Base-by-base conservation (phyloP, 2,113 vertebrate genomes). In the Mystacornis crossleyi region DNA sequence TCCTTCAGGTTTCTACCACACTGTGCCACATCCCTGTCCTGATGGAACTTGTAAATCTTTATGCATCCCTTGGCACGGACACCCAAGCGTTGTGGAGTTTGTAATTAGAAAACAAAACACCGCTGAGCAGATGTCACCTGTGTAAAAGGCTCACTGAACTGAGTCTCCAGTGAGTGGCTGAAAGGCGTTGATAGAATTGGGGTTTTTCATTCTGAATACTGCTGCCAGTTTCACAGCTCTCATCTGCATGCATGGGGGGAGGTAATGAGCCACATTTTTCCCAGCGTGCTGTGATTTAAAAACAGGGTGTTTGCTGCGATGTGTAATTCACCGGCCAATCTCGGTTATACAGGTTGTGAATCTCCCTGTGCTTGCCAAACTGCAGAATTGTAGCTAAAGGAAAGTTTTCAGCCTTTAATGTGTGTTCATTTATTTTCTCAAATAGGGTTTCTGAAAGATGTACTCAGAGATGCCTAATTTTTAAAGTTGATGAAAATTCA, bases 291-390 rank as follows among this genome's bases (percentile, higher is more conserved):
- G 3, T 25, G 23, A 11, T 51, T 31, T 83, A 14, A 72, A 67
- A 64, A 17, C 42, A 28, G 31, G 3, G 1, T 86, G 20, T 48
- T 54, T 74, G 14, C 24, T 67, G 16, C 8, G 54, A 19, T 50
- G 18, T 16, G 17, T 54, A 58, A 61, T 64, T 62, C 9, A 72
- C 10, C 28, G 50, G 20, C 19, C 93, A 45, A 42, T 84, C 31
- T 54, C 18, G 3, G 1, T 67, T 25, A 23, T 4, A 8, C 0
- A 2, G 34, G 4, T 16, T 72, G 6, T 60, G 53, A 38, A 47
- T 72, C 14, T 40, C 7, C 2, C 4, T 45, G 34, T 89, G 29
- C 43, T 87, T 80, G 8, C 58, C 23, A 26, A 23, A 45, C 18
- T 23, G 4, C 57, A 72, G 48, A 61, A 12, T 17, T 9, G 25